Base-by-base conservation (phyloP, 2,888 invertebrate species). In the Mayetiola destructor region DNA sequence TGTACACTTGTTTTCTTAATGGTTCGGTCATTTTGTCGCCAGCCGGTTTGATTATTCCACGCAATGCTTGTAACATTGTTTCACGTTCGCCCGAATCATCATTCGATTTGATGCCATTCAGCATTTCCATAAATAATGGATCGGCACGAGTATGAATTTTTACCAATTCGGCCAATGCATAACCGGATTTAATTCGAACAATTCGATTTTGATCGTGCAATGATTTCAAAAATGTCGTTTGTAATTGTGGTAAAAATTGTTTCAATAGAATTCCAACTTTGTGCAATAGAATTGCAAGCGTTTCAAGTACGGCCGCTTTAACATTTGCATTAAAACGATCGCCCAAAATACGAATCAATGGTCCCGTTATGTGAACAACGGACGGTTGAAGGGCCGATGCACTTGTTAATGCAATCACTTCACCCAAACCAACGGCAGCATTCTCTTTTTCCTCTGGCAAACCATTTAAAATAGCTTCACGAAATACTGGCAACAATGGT, bases 241-340 rank as follows among this genome's bases (percentile, higher is more conserved):
- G 97, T 37, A 99, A 80, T 74, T 99, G 99, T 2, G 99, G 97
- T 66, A 97, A 78, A 76, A 99, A 99, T 70, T 97, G 96, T 72
- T 95, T 95, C 70, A 99, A 74, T 84, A 93, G 87, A 36, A 85
- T 81, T 48, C 94, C 94, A 61, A 95, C 94, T 80, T 96, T 97
- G 32, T 84, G 84, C 10, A 99, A 76, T n/a, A 99, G 76, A 60
- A 88, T 80, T 0, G 93, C 92, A 23, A 99, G 76, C 0, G 95
- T 94, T 70, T 96, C 94, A 27, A 99, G 75, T 32, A 99, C 94
- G 30, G 96, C 93, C 0, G 93, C 91, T 73, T 97, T 97, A 1
- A 97, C 92, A 65, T 86, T 90, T 66, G 88, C 84, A 66, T 87
- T 88, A 73, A 95, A 97, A 60, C 96, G 79, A 72, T 95, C 94